phyloP scores from a whole-genome alignment of 23 tunicate species.

The Phallusia fumigata region DNA sequence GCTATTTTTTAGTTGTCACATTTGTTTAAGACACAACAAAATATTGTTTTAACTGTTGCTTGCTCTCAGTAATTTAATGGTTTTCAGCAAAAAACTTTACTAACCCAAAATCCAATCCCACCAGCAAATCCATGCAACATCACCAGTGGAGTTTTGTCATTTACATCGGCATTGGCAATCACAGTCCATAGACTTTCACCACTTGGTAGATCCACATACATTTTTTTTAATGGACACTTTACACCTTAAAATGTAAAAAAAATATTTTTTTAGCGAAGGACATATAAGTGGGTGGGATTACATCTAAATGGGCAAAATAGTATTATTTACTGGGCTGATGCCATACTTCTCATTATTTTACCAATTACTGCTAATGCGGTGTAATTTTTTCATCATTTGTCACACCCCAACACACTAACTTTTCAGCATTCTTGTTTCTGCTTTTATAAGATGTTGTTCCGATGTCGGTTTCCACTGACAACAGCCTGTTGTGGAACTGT shows the following conservation, averaged over 20 bases:
- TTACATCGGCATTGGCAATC: slow-evolving; percentile 15
- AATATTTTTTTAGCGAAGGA: neutral
- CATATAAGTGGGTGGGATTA: too few species aligned
- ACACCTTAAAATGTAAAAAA: slow-evolving; percentile 23
- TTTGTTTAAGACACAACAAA: too few species aligned
- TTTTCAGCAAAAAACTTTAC: neutral
- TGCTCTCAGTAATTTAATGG: too few species aligned
- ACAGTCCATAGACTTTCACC: slow-evolving; percentile 52
- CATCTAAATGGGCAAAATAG: too few species aligned
- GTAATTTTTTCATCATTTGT: neutral
- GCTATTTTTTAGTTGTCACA: too few species aligned
- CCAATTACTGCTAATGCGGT: neutral
- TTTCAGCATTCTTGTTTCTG: slow-evolving; percentile 61
- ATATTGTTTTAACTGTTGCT: too few species aligned
- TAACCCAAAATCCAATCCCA: slow-evolving; percentile 56
- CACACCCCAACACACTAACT: slow-evolving; percentile 14
- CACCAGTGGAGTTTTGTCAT: slow-evolving; percentile 39
- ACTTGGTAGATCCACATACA: slow-evolving; percentile 21
- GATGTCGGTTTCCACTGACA: slow-evolving; percentile 76
- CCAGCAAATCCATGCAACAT: slow-evolving; percentile 62
- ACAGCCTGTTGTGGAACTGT: slow-evolving; percentile 22
- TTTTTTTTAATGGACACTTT: slow-evolving; percentile 15
- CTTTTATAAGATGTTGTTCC: slow-evolving; percentile 23
- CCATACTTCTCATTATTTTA: too few species aligned
- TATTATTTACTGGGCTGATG: too few species aligned